Evolutionary conservation across 2,888 invertebrate genomes (phyloP).

Genomic region (Isoperla grammatica): DNA sequence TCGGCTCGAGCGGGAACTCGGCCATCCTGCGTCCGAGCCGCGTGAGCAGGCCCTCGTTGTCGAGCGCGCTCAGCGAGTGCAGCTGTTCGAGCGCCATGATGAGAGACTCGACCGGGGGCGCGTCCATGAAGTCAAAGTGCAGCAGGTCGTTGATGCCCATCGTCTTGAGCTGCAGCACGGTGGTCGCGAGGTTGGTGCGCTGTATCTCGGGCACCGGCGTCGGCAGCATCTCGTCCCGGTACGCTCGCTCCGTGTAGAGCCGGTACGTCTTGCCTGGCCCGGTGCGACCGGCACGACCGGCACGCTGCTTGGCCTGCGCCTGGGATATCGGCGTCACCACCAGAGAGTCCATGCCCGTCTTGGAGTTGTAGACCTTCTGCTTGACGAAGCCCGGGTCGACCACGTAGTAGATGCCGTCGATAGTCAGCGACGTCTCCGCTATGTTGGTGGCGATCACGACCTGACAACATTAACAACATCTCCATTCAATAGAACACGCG

Average conservation of each 20-base stretch:
- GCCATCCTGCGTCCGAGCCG: slow-evolving; percentile 91
- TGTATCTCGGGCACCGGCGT: slow-evolving; percentile 99
- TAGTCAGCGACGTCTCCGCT: slow-evolving; percentile 97
- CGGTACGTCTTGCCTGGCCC: slow-evolving; percentile 97
- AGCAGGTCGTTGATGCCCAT: slow-evolving; percentile 99
- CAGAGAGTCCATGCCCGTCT: slow-evolving; percentile 97
- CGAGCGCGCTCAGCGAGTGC: slow-evolving; percentile 93
- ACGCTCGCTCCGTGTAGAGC: slow-evolving; percentile 96
- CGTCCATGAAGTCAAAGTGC: slow-evolving; percentile 99
- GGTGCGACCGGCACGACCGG: slow-evolving; percentile 94
- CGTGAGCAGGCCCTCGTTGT: slow-evolving; percentile 85
- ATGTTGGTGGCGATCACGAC: slow-evolving; percentile 99
- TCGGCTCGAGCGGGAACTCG: slow-evolving; percentile 97
- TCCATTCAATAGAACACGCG: too few relatives aligned
- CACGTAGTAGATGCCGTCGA: slow-evolving; percentile 98
- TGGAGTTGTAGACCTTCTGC: slow-evolving; percentile 97
- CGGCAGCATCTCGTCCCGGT: slow-evolving; percentile 97
- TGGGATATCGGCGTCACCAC: slow-evolving; percentile 98
- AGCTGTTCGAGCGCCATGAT: slow-evolving; percentile 97
- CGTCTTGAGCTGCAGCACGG: slow-evolving; percentile 87
- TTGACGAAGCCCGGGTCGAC: slow-evolving; percentile 99
- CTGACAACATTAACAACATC: too few relatives aligned
- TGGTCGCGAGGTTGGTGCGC: slow-evolving; percentile 94
- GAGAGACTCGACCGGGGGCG: slow-evolving; percentile 95
- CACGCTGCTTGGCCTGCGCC: slow-evolving; percentile 96